Conservation (phyloP, 2,888 invertebrate genomes). For the Minunthozetes semirufus region DNA sequence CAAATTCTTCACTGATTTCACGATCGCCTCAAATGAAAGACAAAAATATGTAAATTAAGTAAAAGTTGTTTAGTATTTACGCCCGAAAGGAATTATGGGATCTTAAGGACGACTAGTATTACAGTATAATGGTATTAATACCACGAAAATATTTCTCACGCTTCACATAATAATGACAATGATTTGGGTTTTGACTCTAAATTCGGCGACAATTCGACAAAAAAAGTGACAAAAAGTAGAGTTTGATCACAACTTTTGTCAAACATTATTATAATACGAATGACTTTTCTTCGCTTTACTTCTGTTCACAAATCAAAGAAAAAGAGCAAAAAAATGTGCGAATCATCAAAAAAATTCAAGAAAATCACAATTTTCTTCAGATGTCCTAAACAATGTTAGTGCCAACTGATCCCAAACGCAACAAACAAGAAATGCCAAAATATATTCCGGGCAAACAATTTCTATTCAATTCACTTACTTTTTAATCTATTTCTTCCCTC, state of each 20-base stretch:
- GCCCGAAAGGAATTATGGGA: neutral
- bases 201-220: neutral
- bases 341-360: constrained; percentile 1
- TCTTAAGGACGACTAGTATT: neutral
- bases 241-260: neutral
- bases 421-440: neutral
- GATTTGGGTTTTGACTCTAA: neutral
- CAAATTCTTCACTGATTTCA: neutral
- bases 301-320: neutral
- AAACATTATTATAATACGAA: neutral
- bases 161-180: constrained; percentile 29
- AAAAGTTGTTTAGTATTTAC: neutral
- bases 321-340: constrained; percentile 1
- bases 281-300: neutral
- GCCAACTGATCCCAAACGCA: neutral
- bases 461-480: neutral
- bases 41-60: neutral
- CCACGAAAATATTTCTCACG: constrained; percentile 26
- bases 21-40: neutral
- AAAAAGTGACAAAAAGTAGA: neutral
- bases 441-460: neutral
- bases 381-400: neutral
- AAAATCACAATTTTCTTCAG: neutral
- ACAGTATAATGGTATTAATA: neutral
- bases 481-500: neutral